Evolutionary conservation across 2,888 invertebrate genomes (phyloP).

Genomic region (Orchesella flavescens): DNA sequence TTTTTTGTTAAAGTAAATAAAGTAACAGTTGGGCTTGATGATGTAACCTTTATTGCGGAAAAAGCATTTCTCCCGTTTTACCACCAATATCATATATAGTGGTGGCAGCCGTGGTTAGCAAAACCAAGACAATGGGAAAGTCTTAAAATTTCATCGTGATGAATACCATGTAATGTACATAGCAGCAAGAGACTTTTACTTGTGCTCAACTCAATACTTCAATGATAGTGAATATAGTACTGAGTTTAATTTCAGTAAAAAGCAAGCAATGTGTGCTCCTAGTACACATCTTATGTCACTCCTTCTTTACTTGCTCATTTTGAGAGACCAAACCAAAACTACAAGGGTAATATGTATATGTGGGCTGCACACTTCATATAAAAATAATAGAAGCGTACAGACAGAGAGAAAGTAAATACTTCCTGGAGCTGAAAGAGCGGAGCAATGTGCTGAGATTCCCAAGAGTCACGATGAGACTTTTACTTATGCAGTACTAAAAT

Average conservation of each 20-base stretch:
- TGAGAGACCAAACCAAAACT: neutral
- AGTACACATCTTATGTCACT: slow-evolving; percentile 32
- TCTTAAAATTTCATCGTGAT: slow-evolving; percentile 30
- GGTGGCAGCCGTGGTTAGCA: neutral
- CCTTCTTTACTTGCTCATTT: neutral
- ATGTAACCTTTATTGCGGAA: slow-evolving; percentile 34
- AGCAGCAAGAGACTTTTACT: neutral
- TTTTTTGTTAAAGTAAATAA: slow-evolving; percentile 20
- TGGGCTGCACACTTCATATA: neutral
- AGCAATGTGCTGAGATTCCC: slow-evolving; percentile 41
- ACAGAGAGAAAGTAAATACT: neutral
- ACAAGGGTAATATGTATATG: neutral
- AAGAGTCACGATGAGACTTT: slow-evolving; percentile 29
- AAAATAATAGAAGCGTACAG: neutral
- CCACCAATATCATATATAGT: neutral
- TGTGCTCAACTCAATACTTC: too few species aligned
- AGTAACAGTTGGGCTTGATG: neutral
- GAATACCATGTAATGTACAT: neutral
- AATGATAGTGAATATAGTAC: neutral
- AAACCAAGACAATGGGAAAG: slow-evolving; percentile 16
- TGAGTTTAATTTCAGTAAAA: neutral
- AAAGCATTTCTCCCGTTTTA: neutral
- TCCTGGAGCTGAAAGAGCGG: neutral
- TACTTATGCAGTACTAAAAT: slow-evolving; percentile 46
- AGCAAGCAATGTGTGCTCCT: slow-evolving; percentile 18